Evolutionary conservation across 2,113 vertebrate species (phyloP).

Genomic region (Nycticebus coucang): DNA sequence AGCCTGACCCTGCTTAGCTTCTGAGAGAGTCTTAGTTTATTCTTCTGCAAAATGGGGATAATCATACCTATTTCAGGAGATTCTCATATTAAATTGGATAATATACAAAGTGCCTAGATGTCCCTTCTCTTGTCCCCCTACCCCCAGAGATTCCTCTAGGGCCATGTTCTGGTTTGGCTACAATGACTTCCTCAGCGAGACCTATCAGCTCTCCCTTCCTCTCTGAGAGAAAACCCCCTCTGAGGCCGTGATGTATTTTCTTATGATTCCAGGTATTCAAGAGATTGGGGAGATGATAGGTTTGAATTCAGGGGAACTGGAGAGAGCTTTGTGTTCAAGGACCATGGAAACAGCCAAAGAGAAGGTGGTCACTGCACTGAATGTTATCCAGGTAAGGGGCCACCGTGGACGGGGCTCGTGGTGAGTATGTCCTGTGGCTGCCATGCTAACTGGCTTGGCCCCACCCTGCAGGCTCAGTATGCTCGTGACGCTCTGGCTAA

Average conservation of each 20-base stretch:
- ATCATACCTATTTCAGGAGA: constrained; percentile 18
- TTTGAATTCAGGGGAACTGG: constrained; percentile 77
- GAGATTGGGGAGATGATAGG: constrained; percentile 84
- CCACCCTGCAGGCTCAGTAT: constrained; percentile 81
- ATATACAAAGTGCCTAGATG: neutral
- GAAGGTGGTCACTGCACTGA: constrained; percentile 84
- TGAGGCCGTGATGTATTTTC: neutral
- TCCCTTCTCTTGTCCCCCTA: neutral
- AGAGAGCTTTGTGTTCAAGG: constrained; percentile 86
- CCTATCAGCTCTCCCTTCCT: rapidly evolving
- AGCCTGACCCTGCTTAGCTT: too few species aligned
- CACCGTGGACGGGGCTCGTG: rapidly evolving
- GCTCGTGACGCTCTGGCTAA: constrained; percentile 87
- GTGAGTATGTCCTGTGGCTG: rapidly evolving
- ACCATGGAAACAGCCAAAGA: constrained; percentile 85
- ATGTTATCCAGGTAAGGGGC: constrained; percentile 82
- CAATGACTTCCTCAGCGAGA: neutral
- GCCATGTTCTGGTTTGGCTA: neutral
- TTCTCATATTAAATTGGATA: neutral
- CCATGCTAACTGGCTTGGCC: neutral
- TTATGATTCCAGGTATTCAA: neutral
- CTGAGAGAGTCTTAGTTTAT: neutral
- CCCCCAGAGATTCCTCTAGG: neutral
- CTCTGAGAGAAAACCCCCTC: neutral
- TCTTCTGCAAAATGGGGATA: neutral